These are phyloP conservation scores for Ariolimax columbianus DNA, from an alignment of 2,888 invertebrate genomes.

Conservation along the genomic window DNA sequence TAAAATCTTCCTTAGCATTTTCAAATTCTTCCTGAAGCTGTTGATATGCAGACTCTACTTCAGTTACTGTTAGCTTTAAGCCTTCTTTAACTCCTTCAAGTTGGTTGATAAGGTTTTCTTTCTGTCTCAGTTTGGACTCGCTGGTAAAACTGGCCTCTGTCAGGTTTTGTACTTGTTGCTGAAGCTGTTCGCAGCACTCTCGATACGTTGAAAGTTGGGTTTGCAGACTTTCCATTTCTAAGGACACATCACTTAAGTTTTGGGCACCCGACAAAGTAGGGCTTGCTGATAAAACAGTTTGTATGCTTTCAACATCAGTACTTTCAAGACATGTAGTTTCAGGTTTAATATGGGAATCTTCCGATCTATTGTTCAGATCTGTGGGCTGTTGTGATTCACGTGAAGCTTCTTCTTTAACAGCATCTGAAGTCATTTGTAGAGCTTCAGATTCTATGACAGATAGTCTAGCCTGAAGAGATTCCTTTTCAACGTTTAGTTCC, in stretches of 20 bases:
- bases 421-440: not conserved
- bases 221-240: constrained; percentile 58
- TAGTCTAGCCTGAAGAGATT: constrained; percentile 45
- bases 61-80: constrained; percentile 41
- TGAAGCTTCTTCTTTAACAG: not conserved
- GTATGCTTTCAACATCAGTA: constrained; percentile 2
- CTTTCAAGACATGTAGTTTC: not conserved
- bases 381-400: not conserved
- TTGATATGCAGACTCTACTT: constrained; percentile 50
- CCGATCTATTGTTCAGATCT: not conserved
- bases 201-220: constrained; percentile 60
- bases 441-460: constrained; percentile 17
- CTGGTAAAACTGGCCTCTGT: constrained; percentile 55
- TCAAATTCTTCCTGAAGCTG: constrained; percentile 62
- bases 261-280: not conserved
- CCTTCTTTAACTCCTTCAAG: constrained; percentile 54
- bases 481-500: constrained; percentile 51
- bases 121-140: constrained; percentile 50
- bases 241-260: not conserved
- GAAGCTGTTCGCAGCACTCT: constrained; percentile 65
- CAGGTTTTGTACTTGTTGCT: constrained; percentile 63
- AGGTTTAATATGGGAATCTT: not conserved
- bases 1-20: constrained; percentile 31
- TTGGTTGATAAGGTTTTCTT: constrained; percentile 51
- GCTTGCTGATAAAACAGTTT: not conserved